phyloP scores from a whole-genome alignment of 2,888 invertebrate genomes.

The Apamea crenata region DNA sequence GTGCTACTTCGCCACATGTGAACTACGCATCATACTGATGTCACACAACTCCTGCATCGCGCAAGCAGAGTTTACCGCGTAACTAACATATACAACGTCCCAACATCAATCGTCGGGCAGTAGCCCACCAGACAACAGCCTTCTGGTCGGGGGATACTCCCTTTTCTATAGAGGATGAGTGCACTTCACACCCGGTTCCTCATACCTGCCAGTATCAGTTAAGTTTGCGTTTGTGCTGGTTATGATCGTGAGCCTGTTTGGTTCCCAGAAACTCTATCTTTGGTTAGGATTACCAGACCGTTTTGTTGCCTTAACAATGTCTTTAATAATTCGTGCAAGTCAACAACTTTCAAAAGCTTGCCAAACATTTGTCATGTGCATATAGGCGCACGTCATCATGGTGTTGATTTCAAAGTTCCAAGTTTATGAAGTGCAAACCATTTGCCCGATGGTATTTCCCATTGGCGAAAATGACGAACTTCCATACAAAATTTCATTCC shows the following conservation, averaged over 20 bases:
- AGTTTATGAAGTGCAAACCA: not conserved
- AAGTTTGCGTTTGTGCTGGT: not conserved
- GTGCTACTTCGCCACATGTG: not conserved
- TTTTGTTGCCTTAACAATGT: constrained; percentile 4
- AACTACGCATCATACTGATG: not conserved
- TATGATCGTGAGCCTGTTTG: not conserved
- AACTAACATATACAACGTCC: not conserved
- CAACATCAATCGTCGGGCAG: not conserved
- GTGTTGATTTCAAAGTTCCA: not conserved
- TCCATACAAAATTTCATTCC: not conserved
- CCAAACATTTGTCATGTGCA: not conserved
- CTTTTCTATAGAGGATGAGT: no score
- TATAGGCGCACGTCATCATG: not conserved
- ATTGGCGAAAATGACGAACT: not conserved
- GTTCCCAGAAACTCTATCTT: not conserved
- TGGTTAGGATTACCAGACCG: not conserved
- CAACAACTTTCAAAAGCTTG: constrained; percentile 18
- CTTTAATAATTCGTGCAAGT: constrained; percentile 1
- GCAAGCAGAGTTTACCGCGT: not conserved
- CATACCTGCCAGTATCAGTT: not conserved
- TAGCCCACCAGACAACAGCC: no score
- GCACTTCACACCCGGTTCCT: no score
- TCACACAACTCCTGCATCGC: not conserved
- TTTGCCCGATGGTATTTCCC: no score
- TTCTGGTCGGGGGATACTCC: no score